Evolutionary conservation across 2,113 vertebrate species (phyloP).

Genomic region (Otocyon megalotis): DNA sequence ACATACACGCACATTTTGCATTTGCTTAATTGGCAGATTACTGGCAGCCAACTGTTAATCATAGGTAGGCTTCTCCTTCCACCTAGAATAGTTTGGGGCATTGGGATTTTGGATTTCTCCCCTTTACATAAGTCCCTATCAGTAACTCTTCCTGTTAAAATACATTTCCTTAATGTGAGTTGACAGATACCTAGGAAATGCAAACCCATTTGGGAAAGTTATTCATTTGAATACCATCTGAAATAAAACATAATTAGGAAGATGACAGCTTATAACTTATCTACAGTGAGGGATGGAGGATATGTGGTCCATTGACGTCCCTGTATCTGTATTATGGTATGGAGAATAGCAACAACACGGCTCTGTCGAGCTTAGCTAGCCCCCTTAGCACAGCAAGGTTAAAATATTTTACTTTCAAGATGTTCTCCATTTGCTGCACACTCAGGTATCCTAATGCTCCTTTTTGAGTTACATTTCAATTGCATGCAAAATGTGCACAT

Average conservation of each 20-base stretch:
- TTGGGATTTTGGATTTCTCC: background rate
- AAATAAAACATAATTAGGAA: slow-evolving; percentile 45
- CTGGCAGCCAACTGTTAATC: slow-evolving; percentile 15
- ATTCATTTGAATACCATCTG: slow-evolving; percentile 28
- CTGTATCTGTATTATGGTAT: background rate
- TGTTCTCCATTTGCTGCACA: background rate
- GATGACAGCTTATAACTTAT: background rate
- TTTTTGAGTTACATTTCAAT: slow-evolving; percentile 16
- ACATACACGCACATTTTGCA: background rate
- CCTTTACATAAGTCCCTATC: background rate
- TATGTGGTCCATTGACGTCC: background rate
- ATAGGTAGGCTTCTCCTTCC: background rate
- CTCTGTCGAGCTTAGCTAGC: background rate
- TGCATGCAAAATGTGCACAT: background rate
- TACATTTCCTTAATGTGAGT: background rate
- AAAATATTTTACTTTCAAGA: slow-evolving; percentile 49
- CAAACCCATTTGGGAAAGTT: slow-evolving; percentile 22
- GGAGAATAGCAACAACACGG: background rate
- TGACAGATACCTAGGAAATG: background rate
- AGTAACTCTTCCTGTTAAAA: background rate
- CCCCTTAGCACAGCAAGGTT: background rate
- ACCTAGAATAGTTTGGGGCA: background rate
- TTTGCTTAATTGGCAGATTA: background rate
- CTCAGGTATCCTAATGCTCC: background rate
- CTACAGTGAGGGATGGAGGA: background rate